A percentile compares a stretch with the other conserved stretches of the same genome.
These are phyloP conservation scores for Drosophila lacicola DNA, from an alignment of 2,888 invertebrate species.

Conservation along the genomic window DNA sequence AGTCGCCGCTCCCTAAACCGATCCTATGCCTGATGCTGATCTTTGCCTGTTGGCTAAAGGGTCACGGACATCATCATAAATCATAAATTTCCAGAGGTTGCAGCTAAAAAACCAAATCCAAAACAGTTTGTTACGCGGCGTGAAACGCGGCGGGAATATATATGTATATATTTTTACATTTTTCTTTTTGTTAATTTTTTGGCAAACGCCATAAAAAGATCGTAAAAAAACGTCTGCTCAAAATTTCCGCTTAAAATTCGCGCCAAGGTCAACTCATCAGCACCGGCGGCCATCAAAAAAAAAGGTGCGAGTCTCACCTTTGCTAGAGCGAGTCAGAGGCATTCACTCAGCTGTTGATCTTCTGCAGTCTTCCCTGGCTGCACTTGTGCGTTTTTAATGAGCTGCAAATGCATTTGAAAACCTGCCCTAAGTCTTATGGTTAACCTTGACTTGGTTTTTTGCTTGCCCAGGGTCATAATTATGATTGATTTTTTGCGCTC, in stretches of 20 bases:
- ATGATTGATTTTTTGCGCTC: slow-evolving; percentile 61
- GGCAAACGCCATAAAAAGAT: slow-evolving; percentile 62
- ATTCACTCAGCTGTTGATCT: slow-evolving; percentile 9
- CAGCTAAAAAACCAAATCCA: slow-evolving; percentile 73
- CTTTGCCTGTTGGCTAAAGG: slow-evolving; percentile 74
- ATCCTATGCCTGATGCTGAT: slow-evolving; percentile 53
- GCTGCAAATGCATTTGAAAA: slow-evolving; percentile 42
- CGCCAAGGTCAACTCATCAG: slow-evolving; percentile 68
- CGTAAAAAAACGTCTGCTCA: slow-evolving; percentile 57
- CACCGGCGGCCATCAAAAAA: slow-evolving; percentile 67
- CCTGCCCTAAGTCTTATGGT: slow-evolving; percentile 29
- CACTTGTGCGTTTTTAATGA: slow-evolving; percentile 72
- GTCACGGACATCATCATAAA: slow-evolving; percentile 81
- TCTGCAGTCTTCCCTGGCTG: slow-evolving; percentile 32
- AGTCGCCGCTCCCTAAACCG: slow-evolving; percentile 56
- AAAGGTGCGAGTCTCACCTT: slow-evolving; percentile 46
- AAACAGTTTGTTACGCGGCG: slow-evolving; percentile 68
- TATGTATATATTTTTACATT: slow-evolving; percentile 9
- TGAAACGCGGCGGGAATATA: slow-evolving; percentile 44
- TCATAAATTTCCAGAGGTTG: slow-evolving; percentile 80
- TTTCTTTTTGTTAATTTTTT: slow-evolving; percentile 26
- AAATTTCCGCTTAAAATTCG: slow-evolving; percentile 64
- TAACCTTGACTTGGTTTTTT: slow-evolving; percentile 60
- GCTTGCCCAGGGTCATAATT: slow-evolving; percentile 49
- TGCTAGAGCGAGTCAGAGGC: slow-evolving; percentile 21